A percentile compares a stretch with the other conserved stretches of the same genome.
Conservation (phyloP, 2,888 invertebrate species). For the Heterodera filipjevi region DNA sequence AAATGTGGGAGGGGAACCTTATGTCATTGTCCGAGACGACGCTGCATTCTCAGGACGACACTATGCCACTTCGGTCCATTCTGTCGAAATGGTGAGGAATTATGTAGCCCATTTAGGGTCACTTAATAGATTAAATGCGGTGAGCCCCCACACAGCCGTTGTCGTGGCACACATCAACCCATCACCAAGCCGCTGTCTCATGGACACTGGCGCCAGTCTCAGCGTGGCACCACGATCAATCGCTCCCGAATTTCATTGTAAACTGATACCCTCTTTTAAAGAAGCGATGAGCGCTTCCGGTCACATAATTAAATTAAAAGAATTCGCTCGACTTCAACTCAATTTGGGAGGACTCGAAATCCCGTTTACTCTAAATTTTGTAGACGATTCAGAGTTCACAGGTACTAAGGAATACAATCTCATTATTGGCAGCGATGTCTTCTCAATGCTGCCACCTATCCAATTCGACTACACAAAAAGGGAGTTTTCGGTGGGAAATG, state of each 20-base stretch:
- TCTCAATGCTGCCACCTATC: not conserved
- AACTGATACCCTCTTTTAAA: not conserved
- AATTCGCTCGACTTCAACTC: not conserved
- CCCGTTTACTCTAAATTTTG: not conserved
- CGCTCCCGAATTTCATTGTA: not conserved
- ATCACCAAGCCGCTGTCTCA: not conserved
- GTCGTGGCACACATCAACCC: not conserved
- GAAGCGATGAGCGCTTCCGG: constrained; percentile 15
- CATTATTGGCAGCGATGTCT: constrained; percentile 21
- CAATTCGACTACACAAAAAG: not conserved
- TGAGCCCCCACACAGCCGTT: not conserved
- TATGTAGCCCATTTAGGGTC: not conserved
- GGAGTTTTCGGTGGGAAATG: not conserved
- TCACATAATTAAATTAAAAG: constrained; percentile 6
- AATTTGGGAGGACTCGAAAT: not conserved
- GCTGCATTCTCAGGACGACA: not conserved
- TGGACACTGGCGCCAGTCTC: constrained; percentile 22
- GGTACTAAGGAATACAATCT: not conserved
- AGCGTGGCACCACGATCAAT: constrained; percentile 2
- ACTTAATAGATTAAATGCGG: not conserved
- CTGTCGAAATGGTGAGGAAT: not conserved
- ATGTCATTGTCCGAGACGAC: not conserved
- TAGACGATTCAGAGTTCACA: not conserved
- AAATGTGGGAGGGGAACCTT: not conserved
- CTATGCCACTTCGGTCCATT: not conserved